Conservation (phyloP, 2,113 vertebrate genomes). For the Polyodon spathula region DNA sequence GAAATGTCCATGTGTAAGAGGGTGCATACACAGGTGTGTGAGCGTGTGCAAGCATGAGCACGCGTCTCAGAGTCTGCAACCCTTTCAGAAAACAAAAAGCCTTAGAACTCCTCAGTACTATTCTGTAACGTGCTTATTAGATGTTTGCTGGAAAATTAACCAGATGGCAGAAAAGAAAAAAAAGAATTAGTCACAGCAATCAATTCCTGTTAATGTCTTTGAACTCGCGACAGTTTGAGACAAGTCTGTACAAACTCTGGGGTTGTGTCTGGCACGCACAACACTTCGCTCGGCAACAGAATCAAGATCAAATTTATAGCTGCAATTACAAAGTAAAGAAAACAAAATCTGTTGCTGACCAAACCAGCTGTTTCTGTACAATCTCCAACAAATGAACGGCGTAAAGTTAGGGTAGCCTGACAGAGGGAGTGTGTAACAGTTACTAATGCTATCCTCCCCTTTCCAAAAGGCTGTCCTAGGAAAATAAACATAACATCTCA, state of each 20-base stretch:
- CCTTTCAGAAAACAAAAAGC: conserved; percentile 28
- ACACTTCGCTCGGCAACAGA: conserved; percentile 36
- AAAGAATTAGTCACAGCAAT: conserved; percentile 51
- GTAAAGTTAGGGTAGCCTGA: conserved; percentile 11
- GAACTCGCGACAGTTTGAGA: conserved; percentile 48
- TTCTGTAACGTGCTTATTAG: conserved; percentile 51
- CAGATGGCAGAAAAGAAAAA: conserved; percentile 45
- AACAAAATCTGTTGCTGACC: conserved; percentile 23
- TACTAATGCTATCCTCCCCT: background rate
- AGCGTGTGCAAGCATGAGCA: conserved; percentile 25
- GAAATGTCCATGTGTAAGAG: background rate
- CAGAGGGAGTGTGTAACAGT: conserved; percentile 5
- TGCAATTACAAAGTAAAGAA: conserved; percentile 32
- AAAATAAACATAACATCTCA: conserved; percentile 17
- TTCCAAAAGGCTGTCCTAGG: conserved; percentile 9
- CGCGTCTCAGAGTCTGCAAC: conserved; percentile 20
- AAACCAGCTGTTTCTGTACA: conserved; percentile 35
- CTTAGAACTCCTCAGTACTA: conserved; percentile 35
- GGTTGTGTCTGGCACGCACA: conserved; percentile 40
- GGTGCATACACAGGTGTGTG: conserved; percentile 17
- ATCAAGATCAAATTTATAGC: conserved; percentile 8
- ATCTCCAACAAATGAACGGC: conserved; percentile 22
- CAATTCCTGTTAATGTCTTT: conserved; percentile 53
- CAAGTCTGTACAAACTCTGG: conserved; percentile 50
- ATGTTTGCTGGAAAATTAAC: conserved; percentile 45